phyloP scores from a whole-genome alignment of 2,797 vertebrate genomes.

The Channa striata region DNA sequence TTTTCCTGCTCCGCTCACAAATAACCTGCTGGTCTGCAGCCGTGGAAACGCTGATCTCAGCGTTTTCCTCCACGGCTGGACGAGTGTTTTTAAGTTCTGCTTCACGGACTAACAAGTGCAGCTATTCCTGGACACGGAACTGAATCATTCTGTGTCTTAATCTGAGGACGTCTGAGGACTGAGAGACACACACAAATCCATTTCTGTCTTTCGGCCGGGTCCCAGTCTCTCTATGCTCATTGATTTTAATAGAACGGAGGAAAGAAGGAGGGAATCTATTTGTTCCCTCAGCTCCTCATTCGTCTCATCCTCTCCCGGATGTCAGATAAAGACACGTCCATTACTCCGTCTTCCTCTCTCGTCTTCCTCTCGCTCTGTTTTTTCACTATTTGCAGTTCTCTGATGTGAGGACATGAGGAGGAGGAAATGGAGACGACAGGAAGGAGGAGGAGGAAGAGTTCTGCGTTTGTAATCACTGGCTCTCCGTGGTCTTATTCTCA shows the following conservation, averaged over 20 bases:
- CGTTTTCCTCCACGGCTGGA: no score
- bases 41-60: no score
- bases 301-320: not conserved
- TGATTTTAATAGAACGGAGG: constrained; percentile 2
- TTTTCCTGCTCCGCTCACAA: no score
- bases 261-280: not conserved
- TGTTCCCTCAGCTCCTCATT: not conserved
- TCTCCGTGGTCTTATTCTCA: constrained; percentile 20
- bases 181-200: not conserved
- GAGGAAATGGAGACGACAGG: not conserved
- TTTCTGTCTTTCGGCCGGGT: not conserved
- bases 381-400: not conserved
- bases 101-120: no score
- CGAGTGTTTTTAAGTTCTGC: no score
- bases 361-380: not conserved
- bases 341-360: not conserved
- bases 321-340: not conserved
- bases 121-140: no score
- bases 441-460: constrained; percentile 9
- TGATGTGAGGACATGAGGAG: constrained; percentile 5
- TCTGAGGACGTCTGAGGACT: not conserved
- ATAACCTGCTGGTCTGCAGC: no score
- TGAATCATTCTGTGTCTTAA: not conserved
- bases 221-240: not conserved
- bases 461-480: constrained; percentile 59